Conservation (phyloP, 2,888 invertebrate genomes). For the Plutella xylostella region DNA sequence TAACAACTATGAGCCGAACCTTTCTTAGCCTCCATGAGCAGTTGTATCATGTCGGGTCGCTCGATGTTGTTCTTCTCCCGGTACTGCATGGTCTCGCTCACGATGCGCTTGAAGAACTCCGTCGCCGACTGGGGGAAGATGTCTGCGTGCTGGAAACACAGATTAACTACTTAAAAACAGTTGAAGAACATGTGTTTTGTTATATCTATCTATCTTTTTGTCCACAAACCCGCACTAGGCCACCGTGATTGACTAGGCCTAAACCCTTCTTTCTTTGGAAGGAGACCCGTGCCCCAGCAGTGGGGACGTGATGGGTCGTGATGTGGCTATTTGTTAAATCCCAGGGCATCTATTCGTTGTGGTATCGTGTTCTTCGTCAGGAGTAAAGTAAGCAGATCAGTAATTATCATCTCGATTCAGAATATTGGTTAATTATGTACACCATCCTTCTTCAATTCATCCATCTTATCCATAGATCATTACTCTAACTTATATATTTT, state of each 20-base stretch:
- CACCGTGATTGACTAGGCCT: no score
- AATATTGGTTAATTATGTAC: not conserved
- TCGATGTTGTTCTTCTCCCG: slow-evolving; percentile 38
- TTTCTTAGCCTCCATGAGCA: slow-evolving; percentile 65
- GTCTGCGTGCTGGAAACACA: no score
- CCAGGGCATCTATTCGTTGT: not conserved
- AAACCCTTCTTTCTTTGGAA: no score
- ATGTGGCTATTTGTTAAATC: not conserved
- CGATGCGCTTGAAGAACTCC: slow-evolving; percentile 40
- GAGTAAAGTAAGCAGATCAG: not conserved
- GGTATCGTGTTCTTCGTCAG: not conserved
- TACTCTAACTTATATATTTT: no score
- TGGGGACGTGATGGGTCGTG: slow-evolving; percentile 9
- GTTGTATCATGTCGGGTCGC: slow-evolving; percentile 65
- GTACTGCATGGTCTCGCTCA: slow-evolving; percentile 41
- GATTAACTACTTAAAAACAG: no score
- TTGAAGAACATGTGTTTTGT: no score
- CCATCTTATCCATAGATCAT: no score
- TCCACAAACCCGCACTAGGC: slow-evolving; percentile 27
- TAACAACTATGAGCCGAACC: slow-evolving; percentile 20
- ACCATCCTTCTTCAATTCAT: no score
- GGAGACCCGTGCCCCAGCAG: no score
- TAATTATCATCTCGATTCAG: not conserved
- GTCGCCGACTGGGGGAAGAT: slow-evolving; percentile 24
- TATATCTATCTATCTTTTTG: no score